Percentiles rank a stretch among this genome's conserved stretches.
Conservation (phyloP, 2,113 vertebrate genomes). For the Potamarius usumacintae region DNA sequence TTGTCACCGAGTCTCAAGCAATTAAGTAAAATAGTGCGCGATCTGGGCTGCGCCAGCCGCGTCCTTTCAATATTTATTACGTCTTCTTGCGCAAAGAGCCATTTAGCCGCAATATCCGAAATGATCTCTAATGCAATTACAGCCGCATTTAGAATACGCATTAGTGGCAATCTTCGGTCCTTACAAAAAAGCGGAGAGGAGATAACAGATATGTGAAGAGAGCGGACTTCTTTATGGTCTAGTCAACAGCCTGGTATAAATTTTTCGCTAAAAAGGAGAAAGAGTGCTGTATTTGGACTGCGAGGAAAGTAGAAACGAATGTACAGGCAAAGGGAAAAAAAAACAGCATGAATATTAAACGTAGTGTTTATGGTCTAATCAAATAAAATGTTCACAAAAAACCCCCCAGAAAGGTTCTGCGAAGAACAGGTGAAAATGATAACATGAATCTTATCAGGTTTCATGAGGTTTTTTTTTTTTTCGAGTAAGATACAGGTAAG, state of each 20-base stretch:
- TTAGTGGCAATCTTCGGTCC: constrained; percentile 65
- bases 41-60: constrained; percentile 64
- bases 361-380: not conserved
- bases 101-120: constrained; percentile 73
- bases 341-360: not conserved
- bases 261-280: constrained; percentile 10
- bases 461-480: not conserved
- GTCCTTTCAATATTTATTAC: constrained; percentile 84
- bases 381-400: not conserved
- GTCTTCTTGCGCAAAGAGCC: constrained; percentile 67
- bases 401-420: too few species aligned
- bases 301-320: not conserved
- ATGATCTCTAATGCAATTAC: constrained; percentile 73
- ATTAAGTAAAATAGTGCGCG: constrained; percentile 90
- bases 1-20: constrained; percentile 90
- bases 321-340: too few species aligned
- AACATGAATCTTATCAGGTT: too few species aligned
- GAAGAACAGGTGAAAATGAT: not conserved
- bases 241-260: constrained; percentile 29
- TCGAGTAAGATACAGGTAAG: not conserved
- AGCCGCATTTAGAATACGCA: constrained; percentile 68
- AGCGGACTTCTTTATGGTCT: constrained; percentile 10
- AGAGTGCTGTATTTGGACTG: not conserved
- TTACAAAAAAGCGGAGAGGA: constrained; percentile 40
- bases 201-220: constrained; percentile 54